phyloP scores from a whole-genome alignment of 2,113 vertebrate genomes.

The Crocuta crocuta region DNA sequence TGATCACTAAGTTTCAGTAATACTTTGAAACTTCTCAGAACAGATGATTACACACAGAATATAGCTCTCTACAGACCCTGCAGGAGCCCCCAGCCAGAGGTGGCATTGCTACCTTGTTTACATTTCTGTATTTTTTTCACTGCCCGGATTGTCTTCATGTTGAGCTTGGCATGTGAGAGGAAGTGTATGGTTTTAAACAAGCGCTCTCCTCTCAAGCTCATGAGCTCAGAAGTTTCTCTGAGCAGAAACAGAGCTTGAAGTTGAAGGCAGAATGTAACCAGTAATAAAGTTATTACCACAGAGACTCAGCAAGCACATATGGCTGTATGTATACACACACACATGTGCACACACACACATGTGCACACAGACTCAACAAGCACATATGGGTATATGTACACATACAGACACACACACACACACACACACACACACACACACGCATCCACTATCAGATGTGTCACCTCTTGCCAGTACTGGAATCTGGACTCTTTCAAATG shows the following conservation, averaged over 20 bases:
- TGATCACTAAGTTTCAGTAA: background rate
- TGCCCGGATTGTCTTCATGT: background rate
- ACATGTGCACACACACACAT: rapidly evolving
- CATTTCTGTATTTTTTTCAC: background rate
- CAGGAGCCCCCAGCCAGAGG: background rate
- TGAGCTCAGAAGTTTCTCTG: background rate
- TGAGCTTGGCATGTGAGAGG: background rate
- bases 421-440: background rate
- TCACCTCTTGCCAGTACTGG: background rate
- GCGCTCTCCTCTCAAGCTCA: background rate
- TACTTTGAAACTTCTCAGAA: background rate
- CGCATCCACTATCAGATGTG: rapidly evolving
- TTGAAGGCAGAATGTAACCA: background rate
- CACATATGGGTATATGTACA: background rate
- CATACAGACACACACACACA: background rate
- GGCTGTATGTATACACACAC: rapidly evolving
- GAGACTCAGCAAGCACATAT: background rate
- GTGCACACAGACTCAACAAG: background rate
- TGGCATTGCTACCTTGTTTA: background rate
- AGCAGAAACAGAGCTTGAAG: background rate
- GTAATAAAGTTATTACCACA: background rate
- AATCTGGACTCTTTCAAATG: background rate
- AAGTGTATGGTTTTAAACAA: background rate
- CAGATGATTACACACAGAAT: background rate
- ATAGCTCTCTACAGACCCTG: background rate